Base-by-base conservation (phyloP, 2,888 invertebrate genomes). In the Drosophila rellima region DNA sequence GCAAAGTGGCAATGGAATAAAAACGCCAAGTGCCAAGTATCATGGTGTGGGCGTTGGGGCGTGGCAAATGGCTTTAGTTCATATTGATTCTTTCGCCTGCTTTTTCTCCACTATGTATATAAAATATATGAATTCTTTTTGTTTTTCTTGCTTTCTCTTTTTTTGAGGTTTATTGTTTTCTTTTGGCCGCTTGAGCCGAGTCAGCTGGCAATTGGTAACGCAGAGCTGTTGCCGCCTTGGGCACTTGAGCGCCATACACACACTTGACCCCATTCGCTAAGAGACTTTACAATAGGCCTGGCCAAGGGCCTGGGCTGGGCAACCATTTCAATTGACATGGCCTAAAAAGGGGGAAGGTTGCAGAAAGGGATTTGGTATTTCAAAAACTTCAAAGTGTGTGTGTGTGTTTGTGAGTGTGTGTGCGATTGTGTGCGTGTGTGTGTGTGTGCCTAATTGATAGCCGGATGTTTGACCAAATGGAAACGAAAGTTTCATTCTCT, bases 131-230 rank as follows among this genome's bases (percentile, higher is more conserved):
- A 45, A 37, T 62, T 47, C 29, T 44, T 48, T 62, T 42, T 44
- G 39, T 63, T 78, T 55, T 56, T 69, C 31, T 51, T 17, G 13
- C 35, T 8, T 17, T 44, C 2, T 44, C 8, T 33, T 47, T 55
- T 59, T 66, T 45, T 15, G 5, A 8, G 18, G 61, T 82, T 88
- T 88, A 84, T 88, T 86, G 87, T 86, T 86, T 88, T 88, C 83
- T 75, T 88, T 80, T 59, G 65, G 69, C 42, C 42, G 52, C 62
- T 47, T 60, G 57, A 51, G 75, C 54, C 51, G 42, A 50, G 60
- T 62, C 62, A 35, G 51, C 65, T 55, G 63, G 66, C 62, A 61
- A 63, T 37, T 44, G 60, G 60, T 45, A 23, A 0, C 23, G 23
- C 5, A 37, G 15, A 50, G 62, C 78, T 51, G 47, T 55, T 61